phyloP scores from a whole-genome alignment of 1,140 invertebrate genomes.

The Nebria ingens region DNA sequence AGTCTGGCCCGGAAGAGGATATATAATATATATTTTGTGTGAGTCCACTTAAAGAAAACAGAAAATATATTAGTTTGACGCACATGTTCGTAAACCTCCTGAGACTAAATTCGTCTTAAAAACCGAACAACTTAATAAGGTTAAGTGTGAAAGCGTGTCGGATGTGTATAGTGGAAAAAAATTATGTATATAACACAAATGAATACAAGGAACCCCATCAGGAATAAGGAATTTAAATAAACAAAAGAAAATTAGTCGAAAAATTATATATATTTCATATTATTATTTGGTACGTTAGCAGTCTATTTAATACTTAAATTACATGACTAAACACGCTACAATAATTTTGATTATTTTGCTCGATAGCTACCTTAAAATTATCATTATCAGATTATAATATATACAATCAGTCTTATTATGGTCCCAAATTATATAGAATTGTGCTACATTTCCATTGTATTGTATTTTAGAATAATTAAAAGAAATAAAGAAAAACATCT shows the following conservation, averaged over 20 bases:
- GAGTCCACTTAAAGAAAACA: background rate
- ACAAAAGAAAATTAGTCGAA: background rate
- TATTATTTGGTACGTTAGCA: background rate
- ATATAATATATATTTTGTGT: background rate
- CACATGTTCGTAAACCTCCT: conserved; percentile 15
- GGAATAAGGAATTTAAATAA: background rate
- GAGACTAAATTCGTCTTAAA: too few species aligned
- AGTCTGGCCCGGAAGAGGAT: background rate
- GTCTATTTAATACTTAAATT: too few species aligned
- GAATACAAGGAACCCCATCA: background rate
- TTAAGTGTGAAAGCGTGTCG: conserved; percentile 18
- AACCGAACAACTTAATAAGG: conserved; percentile 15
- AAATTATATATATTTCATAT: conserved; percentile 1
- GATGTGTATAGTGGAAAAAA: background rate
- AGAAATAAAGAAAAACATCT: too few species aligned
- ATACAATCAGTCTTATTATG: conserved; percentile 15
- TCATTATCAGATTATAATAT: conserved; percentile 11
- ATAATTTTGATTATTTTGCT: conserved; percentile 13
- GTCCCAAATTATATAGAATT: conserved; percentile 15
- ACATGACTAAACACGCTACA: background rate
- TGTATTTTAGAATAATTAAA: too few species aligned
- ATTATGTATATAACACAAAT: conserved; percentile 10
- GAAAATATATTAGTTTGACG: conserved; percentile 12
- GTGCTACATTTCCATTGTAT: too few species aligned
- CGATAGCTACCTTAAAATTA: conserved; percentile 6